phyloP scores from a whole-genome alignment of 1,140 invertebrate genomes.

The Drosophila melanogaster region Release_6_plus_ISO1_MT NT_033777.3:12506001-12506500 shows the following conservation, averaged over 20 bases:
- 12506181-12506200: constrained; percentile 93
- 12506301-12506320: constrained; percentile 87
- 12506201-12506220: constrained; percentile 80
- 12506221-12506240: constrained; percentile 86
- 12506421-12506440: too few species aligned
- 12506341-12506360: too few species aligned
- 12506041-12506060: constrained; percentile 92
- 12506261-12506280: constrained; percentile 89
- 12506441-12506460: too few species aligned
- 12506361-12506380: too few species aligned
- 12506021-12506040: constrained; percentile 74
- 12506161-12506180: constrained; percentile 98
- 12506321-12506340: constrained; percentile 90
- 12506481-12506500: too few species aligned
- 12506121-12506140: constrained; percentile 97
- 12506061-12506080: constrained; percentile 92
- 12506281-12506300: constrained; percentile 92
- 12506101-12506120: constrained; percentile 97
- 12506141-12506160: constrained; percentile 98
- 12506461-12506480: too few species aligned
- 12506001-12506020: constrained; percentile 1
- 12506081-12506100: constrained; percentile 92
- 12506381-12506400: too few species aligned
- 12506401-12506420: too few species aligned
- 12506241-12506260: constrained; percentile 88